Conservation (phyloP, 2,888 invertebrate genomes). For the Platycheirus albimanus region DNA sequence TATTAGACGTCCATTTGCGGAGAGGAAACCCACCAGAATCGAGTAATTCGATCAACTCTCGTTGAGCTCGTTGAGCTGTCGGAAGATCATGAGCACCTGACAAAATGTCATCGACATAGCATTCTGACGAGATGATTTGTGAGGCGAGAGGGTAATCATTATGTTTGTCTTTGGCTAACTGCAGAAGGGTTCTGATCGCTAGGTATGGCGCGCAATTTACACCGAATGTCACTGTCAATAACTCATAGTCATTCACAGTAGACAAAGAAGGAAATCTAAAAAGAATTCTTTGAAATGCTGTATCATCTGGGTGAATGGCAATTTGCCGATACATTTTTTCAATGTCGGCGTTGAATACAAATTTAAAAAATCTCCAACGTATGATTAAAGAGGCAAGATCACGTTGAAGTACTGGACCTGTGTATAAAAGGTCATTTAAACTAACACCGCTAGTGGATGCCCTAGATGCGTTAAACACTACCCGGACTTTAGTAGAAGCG, state of each 20-base stretch:
- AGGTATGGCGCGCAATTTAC: slow-evolving; percentile 13
- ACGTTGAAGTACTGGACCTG: too few species aligned
- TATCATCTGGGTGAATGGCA: slow-evolving; percentile 54
- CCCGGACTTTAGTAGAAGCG: too few species aligned
- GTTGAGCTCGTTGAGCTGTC: neutral
- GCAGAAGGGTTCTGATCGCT: neutral
- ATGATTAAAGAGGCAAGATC: too few species aligned
- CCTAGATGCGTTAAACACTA: too few species aligned
- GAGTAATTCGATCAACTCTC: too few species aligned
- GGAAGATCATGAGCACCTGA: neutral
- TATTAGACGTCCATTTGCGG: too few species aligned
- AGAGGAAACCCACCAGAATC: too few species aligned
- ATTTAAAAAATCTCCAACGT: slow-evolving; percentile 47
- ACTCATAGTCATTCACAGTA: neutral
- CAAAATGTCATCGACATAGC: neutral
- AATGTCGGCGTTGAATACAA: slow-evolving; percentile 75
- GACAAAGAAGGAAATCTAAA: slow-evolving; percentile 21
- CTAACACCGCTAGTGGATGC: too few species aligned
- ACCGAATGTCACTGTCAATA: slow-evolving; percentile 54
- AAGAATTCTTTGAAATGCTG: slow-evolving; percentile 70
- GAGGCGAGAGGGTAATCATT: neutral
- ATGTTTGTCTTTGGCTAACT: neutral
- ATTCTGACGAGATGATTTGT: neutral
- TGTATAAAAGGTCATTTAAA: too few species aligned
- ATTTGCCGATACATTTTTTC: slow-evolving; percentile 76